phyloP scores from a whole-genome alignment of 1,140 invertebrate genomes.

The Andrena cerasifolii region DNA sequence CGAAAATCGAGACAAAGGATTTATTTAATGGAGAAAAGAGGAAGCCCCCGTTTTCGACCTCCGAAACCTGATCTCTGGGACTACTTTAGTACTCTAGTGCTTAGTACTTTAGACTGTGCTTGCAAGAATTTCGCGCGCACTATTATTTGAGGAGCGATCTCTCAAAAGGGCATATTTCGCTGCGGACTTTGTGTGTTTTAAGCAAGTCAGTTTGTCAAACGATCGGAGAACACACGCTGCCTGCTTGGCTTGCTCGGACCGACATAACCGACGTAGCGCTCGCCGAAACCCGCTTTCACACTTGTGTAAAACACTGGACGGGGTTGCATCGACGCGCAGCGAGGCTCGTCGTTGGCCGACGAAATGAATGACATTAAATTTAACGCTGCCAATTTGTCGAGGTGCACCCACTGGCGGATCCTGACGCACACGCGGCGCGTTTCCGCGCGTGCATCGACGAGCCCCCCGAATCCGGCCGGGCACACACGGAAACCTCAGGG shows the following conservation, averaged over 20 bases:
- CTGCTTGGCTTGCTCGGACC: too few relatives aligned
- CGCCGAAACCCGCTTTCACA: neutral
- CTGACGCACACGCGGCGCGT: constrained; percentile 22
- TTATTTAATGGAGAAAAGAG: constrained; percentile 26
- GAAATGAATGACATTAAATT: constrained; percentile 77
- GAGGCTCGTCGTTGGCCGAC: constrained; percentile 36
- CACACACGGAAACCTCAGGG: constrained; percentile 23
- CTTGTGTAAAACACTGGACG: constrained; percentile 28
- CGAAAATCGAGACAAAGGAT: constrained; percentile 44
- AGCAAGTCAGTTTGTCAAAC: too few relatives aligned
- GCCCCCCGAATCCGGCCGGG: neutral
- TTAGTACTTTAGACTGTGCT: too few relatives aligned
- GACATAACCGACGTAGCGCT: too few relatives aligned
- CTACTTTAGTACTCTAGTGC: too few relatives aligned
- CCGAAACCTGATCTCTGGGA: neutral
- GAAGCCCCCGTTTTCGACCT: neutral
- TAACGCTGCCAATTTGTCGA: constrained; percentile 77
- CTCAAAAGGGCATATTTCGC: too few relatives aligned
- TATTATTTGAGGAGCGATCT: too few relatives aligned
- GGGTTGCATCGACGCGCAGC: neutral
- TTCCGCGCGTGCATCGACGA: constrained; percentile 50
- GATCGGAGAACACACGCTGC: too few relatives aligned
- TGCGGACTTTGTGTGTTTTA: too few relatives aligned
- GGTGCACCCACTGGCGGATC: constrained; percentile 53
- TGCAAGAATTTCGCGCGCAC: too few relatives aligned